Percentiles rank a stretch among this genome's conserved stretches.
phyloP scores from a whole-genome alignment of 2,888 invertebrate species.

The Epinotia ramella region DNA sequence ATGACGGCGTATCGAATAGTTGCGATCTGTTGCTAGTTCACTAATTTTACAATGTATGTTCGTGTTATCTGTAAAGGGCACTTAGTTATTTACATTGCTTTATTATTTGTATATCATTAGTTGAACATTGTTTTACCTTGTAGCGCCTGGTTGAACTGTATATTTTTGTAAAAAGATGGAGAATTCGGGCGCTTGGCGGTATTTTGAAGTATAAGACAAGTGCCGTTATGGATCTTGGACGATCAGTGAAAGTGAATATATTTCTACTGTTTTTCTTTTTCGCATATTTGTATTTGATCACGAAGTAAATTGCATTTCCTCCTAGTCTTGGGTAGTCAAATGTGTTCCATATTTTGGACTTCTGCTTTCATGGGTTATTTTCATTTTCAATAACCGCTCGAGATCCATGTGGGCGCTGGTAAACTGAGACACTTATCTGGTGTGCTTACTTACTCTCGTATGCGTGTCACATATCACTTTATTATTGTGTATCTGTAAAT shows the following conservation, averaged over 20 bases:
- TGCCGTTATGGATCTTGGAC: not conserved
- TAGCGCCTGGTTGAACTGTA: slow-evolving; percentile 18
- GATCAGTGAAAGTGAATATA: not conserved
- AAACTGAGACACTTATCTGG: slow-evolving; percentile 57
- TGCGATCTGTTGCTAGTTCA: slow-evolving; percentile 30
- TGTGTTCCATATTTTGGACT: slow-evolving; percentile 15
- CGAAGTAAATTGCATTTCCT: slow-evolving; percentile 13
- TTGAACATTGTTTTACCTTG: slow-evolving; percentile 30
- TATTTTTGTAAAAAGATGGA: slow-evolving; percentile 40
- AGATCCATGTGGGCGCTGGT: slow-evolving; percentile 10
- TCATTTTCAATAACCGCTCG: not conserved
- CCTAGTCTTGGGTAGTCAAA: not conserved
- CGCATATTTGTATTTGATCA: not conserved
- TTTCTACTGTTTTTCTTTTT: not conserved
- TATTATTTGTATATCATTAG: slow-evolving; percentile 17
- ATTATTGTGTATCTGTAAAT: slow-evolving; percentile 64
- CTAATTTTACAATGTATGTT: slow-evolving; percentile 33
- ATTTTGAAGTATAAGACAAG: slow-evolving; percentile 13
- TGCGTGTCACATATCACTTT: slow-evolving; percentile 69
- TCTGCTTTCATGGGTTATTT: not conserved
- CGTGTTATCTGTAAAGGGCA: slow-evolving; percentile 26
- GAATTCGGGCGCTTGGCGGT: slow-evolving; percentile 30
- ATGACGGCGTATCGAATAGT: slow-evolving; percentile 29
- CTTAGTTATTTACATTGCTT: slow-evolving; percentile 43
- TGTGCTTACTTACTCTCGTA: slow-evolving; percentile 59